Percentiles rank a stretch among this genome's conserved stretches.
Conservation (phyloP, 2,113 vertebrate genomes). For the Sigmodon hispidus region DNA sequence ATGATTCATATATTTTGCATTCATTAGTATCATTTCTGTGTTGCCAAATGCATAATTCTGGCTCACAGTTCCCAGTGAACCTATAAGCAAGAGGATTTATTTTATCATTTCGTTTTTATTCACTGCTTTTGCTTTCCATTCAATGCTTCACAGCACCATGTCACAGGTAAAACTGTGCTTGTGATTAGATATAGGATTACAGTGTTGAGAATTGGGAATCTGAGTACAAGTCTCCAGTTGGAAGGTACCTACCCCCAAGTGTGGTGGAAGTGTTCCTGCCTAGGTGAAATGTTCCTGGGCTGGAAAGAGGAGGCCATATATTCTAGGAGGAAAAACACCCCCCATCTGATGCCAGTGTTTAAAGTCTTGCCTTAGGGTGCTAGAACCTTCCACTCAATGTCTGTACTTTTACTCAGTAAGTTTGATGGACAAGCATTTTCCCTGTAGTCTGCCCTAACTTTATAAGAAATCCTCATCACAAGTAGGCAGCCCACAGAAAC, state of each 20-base stretch:
- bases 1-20: slow-evolving; percentile 51
- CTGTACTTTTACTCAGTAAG: background rate
- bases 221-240: background rate
- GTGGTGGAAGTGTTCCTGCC: background rate
- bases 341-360: background rate
- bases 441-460: background rate
- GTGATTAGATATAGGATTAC: background rate
- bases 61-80: slow-evolving; percentile 51
- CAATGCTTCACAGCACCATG: background rate
- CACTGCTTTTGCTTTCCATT: slow-evolving; percentile 38
- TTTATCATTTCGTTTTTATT: slow-evolving; percentile 56
- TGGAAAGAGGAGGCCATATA: background rate
- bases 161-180: background rate
- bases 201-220: background rate
- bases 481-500: background rate
- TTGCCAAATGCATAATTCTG: slow-evolving; percentile 53
- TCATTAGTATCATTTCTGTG: slow-evolving; percentile 37
- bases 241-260: background rate
- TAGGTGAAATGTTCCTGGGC: background rate
- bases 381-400: background rate
- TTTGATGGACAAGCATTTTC: background rate
- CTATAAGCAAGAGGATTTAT: slow-evolving; percentile 62
- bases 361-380: background rate
- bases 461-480: background rate
- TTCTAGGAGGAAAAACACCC: background rate